Conservation (phyloP, 2,888 invertebrate species). For the Epistrophe grossulariae region DNA sequence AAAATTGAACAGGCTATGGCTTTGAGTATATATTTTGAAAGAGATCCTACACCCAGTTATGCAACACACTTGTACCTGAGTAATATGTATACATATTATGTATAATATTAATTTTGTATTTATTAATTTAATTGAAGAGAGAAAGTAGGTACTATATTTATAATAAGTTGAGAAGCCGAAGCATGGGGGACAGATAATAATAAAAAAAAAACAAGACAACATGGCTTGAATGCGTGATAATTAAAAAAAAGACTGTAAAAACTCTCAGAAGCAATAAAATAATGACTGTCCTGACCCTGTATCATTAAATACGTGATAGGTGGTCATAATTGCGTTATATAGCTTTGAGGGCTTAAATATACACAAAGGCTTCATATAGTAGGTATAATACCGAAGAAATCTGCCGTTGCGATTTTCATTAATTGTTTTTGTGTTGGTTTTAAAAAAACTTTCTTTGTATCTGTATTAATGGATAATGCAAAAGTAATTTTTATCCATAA, state of each 20-base stretch:
- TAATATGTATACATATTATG: constrained; percentile 1
- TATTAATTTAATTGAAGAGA: constrained; percentile 35
- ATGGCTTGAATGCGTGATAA: constrained; percentile 28
- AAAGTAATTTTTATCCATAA: not conserved
- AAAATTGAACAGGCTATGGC: not conserved
- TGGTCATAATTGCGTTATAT: constrained; percentile 28
- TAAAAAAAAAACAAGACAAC: not conserved
- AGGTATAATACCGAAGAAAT: not conserved
- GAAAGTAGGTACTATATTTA: not conserved
- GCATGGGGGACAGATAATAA: not conserved
- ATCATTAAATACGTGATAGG: constrained; percentile 39
- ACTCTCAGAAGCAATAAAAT: not conserved
- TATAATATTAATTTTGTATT: constrained; percentile 30
- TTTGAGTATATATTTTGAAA: constrained; percentile 30
- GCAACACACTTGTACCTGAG: constrained; percentile 33
- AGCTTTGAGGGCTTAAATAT: not conserved
- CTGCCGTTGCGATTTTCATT: constrained; percentile 1
- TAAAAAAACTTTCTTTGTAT: not conserved
- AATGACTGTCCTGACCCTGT: constrained; percentile 20
- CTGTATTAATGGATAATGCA: not conserved
- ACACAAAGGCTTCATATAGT: not conserved
- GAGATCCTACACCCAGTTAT: constrained; percentile 48
- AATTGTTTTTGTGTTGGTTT: constrained; percentile 1
- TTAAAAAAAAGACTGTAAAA: constrained; percentile 1
- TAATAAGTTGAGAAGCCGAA: constrained; percentile 15